Percentiles rank a stretch among this genome's conserved stretches.
These are phyloP conservation scores for Larimichthys polyactis DNA, from an alignment of 2,113 vertebrate species.

Conservation along the genomic window DNA sequence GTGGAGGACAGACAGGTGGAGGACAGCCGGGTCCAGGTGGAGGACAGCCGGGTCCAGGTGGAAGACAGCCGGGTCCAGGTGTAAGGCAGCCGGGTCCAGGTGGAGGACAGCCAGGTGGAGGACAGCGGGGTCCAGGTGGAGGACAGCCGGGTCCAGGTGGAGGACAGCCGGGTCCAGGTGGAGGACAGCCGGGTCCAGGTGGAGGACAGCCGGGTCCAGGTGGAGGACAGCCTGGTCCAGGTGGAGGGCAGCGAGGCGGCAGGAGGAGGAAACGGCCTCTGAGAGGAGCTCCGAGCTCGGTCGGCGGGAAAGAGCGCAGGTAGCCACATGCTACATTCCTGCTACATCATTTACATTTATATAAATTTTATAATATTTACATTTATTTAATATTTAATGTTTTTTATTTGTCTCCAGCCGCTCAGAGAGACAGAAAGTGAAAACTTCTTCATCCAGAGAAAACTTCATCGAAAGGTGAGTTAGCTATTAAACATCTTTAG, in stretches of 20 bases:
- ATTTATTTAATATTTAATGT: fast-evolving
- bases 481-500: neutral
- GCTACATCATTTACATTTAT: neutral
- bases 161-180: neutral
- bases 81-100: too few relatives aligned
- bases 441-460: neutral
- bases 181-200: fast-evolving
- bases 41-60: too few relatives aligned
- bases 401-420: neutral
- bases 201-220: neutral
- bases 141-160: fast-evolving
- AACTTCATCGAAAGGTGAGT: conserved; percentile 53
- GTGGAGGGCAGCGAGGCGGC: fast-evolving
- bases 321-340: neutral
- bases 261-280: neutral
- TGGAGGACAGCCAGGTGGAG: too few relatives aligned
- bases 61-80: too few relatives aligned
- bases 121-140: neutral
- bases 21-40: too few relatives aligned
- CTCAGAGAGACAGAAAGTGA: too few relatives aligned
- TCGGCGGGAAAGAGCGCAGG: neutral
- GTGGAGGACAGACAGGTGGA: too few relatives aligned
- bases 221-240: fast-evolving
- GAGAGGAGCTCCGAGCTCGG: neutral
- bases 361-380: neutral